Evolutionary conservation across 2,113 vertebrate genomes (phyloP).

Genomic region (Vombatus ursinus): DNA sequence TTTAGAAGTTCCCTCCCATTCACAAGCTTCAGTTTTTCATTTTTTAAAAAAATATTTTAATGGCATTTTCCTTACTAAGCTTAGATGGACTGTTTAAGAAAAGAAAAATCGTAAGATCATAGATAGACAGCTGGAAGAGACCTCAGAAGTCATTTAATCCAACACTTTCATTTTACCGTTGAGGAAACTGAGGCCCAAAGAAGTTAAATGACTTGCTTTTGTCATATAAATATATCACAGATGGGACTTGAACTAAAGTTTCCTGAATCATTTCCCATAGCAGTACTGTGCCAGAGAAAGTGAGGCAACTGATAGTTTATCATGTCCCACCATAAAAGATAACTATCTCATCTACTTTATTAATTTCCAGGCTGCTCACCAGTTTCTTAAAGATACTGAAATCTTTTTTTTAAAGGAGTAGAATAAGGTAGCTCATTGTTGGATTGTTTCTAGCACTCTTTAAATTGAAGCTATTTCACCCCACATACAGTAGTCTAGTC

Average conservation of each 20-base stretch:
- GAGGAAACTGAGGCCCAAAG: background rate
- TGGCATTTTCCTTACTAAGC: background rate
- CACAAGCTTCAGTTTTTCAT: background rate
- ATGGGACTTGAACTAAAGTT: background rate
- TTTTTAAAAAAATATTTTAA: background rate
- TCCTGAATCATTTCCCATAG: background rate
- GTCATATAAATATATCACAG: background rate
- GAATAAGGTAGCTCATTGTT: background rate
- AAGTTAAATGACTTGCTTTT: background rate
- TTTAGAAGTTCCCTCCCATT: background rate
- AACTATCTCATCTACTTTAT: constrained; percentile 19
- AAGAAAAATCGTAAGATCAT: background rate
- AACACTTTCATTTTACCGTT: background rate
- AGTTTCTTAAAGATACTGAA: constrained; percentile 34
- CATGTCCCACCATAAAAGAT: background rate
- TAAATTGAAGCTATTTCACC: background rate
- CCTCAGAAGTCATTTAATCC: background rate
- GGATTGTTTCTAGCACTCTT: constrained; percentile 1
- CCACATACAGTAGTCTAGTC: constrained; percentile 5
- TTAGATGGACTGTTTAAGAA: background rate
- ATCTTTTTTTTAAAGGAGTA: background rate
- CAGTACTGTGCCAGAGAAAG: background rate
- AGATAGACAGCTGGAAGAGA: background rate
- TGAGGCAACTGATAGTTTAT: background rate
- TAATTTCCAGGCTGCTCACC: constrained; percentile 19